Percentiles rank a stretch among this genome's conserved stretches.
Conservation (phyloP, 2,888 invertebrate species). For the Apodemia duryi region DNA sequence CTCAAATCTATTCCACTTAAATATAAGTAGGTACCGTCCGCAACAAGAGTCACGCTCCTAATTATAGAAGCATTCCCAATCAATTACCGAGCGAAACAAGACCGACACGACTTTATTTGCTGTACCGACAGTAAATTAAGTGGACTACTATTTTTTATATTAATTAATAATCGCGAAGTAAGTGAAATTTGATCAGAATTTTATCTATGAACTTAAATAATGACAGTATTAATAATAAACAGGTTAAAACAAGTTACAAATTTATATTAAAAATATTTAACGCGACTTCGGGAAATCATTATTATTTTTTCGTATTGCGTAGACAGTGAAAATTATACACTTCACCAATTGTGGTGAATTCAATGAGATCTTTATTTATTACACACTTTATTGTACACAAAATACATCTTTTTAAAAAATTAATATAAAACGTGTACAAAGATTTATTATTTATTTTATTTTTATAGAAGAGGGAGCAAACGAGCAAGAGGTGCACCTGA, state of each 20-base stretch:
- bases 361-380: no score
- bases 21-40: constrained; percentile 16
- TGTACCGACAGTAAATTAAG: constrained; percentile 51
- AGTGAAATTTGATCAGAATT: not conserved
- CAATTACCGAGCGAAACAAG: constrained; percentile 69
- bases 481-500: no score
- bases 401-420: no score
- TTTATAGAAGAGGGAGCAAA: no score
- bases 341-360: no score
- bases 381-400: no score
- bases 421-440: no score
- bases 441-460: no score
- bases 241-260: not conserved
- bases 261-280: not conserved
- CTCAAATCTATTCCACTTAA: not conserved
- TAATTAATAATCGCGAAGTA: not conserved
- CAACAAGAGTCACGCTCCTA: constrained; percentile 63
- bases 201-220: not conserved
- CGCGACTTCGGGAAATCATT: not conserved
- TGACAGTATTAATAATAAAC: no score
- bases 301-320: not conserved
- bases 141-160: not conserved
- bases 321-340: not conserved
- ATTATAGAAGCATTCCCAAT: constrained; percentile 79
- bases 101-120: constrained; percentile 49